phyloP scores from a whole-genome alignment of 2,888 invertebrate species.

The Aelia acuminata region DNA sequence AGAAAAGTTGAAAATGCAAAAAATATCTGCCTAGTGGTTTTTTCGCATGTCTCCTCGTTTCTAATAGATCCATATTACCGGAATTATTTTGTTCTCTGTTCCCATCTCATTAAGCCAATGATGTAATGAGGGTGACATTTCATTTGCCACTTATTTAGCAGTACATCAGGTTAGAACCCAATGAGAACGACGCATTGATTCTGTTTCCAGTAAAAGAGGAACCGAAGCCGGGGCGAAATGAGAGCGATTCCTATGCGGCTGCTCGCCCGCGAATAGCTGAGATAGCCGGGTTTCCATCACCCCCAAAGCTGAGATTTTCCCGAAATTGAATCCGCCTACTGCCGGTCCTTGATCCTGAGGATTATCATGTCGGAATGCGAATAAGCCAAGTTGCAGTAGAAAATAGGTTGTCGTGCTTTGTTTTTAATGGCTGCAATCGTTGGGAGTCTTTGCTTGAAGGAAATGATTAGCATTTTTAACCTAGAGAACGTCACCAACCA shows the following conservation, averaged over 20 bases:
- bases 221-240: not conserved
- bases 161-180: not conserved
- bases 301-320: not conserved
- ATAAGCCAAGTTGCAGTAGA: not conserved
- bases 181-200: not conserved
- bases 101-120: not conserved
- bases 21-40: too few species aligned
- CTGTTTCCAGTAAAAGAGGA: not conserved
- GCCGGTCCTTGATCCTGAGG: not conserved
- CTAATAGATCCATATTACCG: too few species aligned
- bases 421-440: too few species aligned
- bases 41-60: too few species aligned
- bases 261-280: not conserved
- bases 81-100: too few species aligned
- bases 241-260: not conserved
- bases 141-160: not conserved
- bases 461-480: too few species aligned
- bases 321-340: constrained; percentile 13
- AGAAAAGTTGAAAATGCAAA: too few species aligned
- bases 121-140: not conserved
- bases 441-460: too few species aligned
- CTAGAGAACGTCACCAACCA: too few species aligned
- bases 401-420: too few species aligned
- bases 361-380: not conserved
- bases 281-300: constrained; percentile 22